phyloP scores from a whole-genome alignment of 2,113 vertebrate genomes.

The Pygoscelis adeliae region DNA sequence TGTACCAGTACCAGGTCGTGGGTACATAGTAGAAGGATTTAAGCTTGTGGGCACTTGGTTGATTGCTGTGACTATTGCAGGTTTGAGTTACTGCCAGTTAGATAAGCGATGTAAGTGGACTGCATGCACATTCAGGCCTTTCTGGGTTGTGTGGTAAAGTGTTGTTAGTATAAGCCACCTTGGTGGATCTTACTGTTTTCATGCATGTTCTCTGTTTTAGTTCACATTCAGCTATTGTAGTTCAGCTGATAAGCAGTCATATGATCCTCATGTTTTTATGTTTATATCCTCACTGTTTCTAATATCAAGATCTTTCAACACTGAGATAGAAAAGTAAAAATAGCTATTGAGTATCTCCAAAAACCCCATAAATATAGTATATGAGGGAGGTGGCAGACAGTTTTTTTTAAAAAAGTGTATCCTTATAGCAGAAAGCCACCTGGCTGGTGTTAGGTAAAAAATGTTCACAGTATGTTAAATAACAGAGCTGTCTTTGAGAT shows the following conservation, averaged over 20 bases:
- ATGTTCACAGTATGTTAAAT: background rate
- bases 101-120: background rate
- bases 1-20: background rate
- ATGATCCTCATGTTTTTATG: background rate
- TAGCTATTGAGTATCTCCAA: background rate
- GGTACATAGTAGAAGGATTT: background rate
- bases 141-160: background rate
- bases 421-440: background rate
- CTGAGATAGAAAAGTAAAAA: background rate
- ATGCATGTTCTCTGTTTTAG: background rate
- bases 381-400: background rate
- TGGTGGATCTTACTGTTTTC: background rate
- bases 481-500: background rate
- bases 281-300: background rate
- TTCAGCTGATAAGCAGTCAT: background rate
- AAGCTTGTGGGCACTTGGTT: background rate
- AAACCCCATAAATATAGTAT: background rate
- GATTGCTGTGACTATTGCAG: background rate
- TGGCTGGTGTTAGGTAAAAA: background rate
- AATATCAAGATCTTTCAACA: background rate
- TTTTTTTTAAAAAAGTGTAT: background rate
- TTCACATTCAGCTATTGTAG: background rate
- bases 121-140: background rate
- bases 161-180: background rate
- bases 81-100: background rate